Percentiles rank a stretch among this genome's conserved stretches.
Evolutionary conservation across 2,113 vertebrate genomes (phyloP).

Genomic region (Blennius ocellaris): DNA sequence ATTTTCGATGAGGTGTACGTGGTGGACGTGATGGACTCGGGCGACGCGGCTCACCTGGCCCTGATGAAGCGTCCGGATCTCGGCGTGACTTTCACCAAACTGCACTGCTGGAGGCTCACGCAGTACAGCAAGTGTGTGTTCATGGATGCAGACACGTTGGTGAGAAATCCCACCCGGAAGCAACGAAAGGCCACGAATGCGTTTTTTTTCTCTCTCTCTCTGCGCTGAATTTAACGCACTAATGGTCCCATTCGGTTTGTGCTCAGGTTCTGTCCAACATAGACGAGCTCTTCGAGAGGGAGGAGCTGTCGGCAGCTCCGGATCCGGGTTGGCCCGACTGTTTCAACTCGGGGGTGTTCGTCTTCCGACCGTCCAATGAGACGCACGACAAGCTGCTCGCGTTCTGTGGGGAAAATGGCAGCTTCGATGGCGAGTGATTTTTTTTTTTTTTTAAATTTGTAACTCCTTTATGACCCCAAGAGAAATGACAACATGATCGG

Average conservation of each 20-base stretch:
- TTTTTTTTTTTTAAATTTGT: background rate
- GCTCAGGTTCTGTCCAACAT: constrained; percentile 92
- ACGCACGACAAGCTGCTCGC: constrained; percentile 90
- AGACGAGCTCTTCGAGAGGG: constrained; percentile 96
- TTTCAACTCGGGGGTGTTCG: constrained; percentile 98
- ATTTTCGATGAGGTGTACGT: constrained; percentile 90
- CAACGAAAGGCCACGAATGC: background rate
- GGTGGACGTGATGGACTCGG: constrained; percentile 93
- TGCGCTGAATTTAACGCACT: background rate
- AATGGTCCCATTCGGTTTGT: background rate
- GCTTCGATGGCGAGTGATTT: constrained; percentile 90
- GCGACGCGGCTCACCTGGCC: constrained; percentile 90
- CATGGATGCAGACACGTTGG: constrained; percentile 98
- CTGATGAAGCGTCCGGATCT: constrained; percentile 96
- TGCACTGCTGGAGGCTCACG: constrained; percentile 96
- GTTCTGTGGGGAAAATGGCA: constrained; percentile 91
- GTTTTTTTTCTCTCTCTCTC: background rate
- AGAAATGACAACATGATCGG: background rate
- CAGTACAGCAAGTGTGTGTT: constrained; percentile 97
- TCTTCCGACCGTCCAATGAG: constrained; percentile 92
- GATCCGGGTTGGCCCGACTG: constrained; percentile 99
- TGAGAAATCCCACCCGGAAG: constrained; percentile 72
- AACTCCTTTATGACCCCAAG: background rate
- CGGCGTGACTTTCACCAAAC: constrained; percentile 93
- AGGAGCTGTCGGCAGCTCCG: constrained; percentile 96